phyloP scores from a whole-genome alignment of 2,888 invertebrate genomes.

The Caradrina clavipalpis region DNA sequence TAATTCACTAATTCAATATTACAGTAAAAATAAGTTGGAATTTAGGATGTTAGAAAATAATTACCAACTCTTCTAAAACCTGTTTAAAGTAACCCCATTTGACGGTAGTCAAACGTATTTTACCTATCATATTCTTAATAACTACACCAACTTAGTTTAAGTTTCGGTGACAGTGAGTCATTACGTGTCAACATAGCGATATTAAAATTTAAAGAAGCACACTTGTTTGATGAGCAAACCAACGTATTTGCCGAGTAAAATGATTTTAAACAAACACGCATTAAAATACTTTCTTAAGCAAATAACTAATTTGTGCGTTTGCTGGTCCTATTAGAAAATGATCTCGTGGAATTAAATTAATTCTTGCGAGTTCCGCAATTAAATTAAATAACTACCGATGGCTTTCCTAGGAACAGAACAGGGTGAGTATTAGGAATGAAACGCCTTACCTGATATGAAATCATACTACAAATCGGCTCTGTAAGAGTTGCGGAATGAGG shows the following conservation, averaged over 20 bases:
- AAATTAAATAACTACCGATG: too few relatives aligned
- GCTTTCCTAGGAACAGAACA: not conserved
- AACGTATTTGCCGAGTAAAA: constrained; percentile 39
- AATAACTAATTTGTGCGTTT: constrained; percentile 15
- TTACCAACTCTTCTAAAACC: too few relatives aligned
- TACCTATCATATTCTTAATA: not conserved
- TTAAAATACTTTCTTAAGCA: constrained; percentile 3
- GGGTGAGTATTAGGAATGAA: not conserved
- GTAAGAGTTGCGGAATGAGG: constrained; percentile 4
- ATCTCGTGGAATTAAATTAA: not conserved
- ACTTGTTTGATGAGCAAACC: constrained; percentile 31
- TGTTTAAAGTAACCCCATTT: too few relatives aligned
- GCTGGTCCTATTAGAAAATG: not conserved
- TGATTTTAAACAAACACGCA: constrained; percentile 7
- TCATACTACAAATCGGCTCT: not conserved
- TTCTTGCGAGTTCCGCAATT: too few relatives aligned
- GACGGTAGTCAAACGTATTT: not conserved
- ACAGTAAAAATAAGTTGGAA: too few relatives aligned
- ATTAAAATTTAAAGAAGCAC: constrained; percentile 17
- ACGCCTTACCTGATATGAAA: not conserved
- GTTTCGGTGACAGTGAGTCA: constrained; percentile 10
- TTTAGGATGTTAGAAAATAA: too few relatives aligned
- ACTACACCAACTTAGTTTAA: not conserved
- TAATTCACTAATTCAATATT: too few relatives aligned
- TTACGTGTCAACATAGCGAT: constrained; percentile 1